Conservation (phyloP, 2,113 vertebrate genomes). For the Aptenodytes patagonicus region DNA sequence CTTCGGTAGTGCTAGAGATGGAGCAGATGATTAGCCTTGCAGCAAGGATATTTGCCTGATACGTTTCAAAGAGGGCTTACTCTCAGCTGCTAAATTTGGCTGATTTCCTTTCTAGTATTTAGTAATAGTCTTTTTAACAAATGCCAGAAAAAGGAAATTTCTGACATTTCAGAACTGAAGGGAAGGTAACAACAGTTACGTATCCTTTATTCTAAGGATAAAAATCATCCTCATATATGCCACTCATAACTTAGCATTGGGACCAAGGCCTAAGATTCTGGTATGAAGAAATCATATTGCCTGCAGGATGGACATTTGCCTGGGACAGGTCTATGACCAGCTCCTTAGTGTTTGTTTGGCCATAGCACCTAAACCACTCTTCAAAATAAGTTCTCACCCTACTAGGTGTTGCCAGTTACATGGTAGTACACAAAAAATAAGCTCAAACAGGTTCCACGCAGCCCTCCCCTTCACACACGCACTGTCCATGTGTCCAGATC, state of each 20-base stretch:
- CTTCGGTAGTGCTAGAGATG: not conserved
- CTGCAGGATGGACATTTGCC: not conserved
- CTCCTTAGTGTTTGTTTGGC: not conserved
- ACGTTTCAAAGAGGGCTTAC: not conserved
- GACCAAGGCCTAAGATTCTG: not conserved
- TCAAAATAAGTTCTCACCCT: not conserved
- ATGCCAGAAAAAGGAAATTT: not conserved
- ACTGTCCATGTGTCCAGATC: not conserved
- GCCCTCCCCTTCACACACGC: not conserved
- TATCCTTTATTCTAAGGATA: not conserved
- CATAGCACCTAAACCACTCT: not conserved
- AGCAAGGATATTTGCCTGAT: not conserved
- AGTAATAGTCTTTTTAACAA: not conserved
- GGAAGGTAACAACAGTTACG: not conserved
- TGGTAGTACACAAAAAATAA: not conserved
- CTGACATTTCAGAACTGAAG: not conserved
- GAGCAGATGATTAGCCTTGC: not conserved
- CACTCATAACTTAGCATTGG: not conserved
- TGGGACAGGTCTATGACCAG: not conserved
- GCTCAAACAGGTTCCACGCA: rapidly evolving
- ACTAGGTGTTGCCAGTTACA: not conserved
- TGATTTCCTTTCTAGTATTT: not conserved
- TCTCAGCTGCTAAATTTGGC: not conserved
- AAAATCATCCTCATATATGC: not conserved
- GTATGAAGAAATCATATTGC: not conserved